phyloP scores from a whole-genome alignment of 2,797 vertebrate genomes.

The Lutjanus campechanus region DNA sequence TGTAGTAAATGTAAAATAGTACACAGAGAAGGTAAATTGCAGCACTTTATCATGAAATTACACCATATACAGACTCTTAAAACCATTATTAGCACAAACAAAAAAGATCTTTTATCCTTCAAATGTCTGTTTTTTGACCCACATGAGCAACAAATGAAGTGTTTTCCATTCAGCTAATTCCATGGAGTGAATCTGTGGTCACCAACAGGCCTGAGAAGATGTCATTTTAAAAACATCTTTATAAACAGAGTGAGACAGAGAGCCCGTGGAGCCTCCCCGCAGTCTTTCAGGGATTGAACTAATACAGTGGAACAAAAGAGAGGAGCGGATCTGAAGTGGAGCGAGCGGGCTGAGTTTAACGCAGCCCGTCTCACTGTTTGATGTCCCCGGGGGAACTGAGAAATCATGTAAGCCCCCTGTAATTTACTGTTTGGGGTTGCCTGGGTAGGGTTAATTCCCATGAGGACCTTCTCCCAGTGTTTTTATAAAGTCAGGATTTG shows the following conservation, averaged over 20 bases:
- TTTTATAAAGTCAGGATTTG: constrained; percentile 79
- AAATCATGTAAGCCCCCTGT: constrained; percentile 77
- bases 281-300: constrained; percentile 44
- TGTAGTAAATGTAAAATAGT: neutral
- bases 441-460: constrained; percentile 78
- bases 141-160: neutral
- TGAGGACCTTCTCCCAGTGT: constrained; percentile 67
- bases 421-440: constrained; percentile 78
- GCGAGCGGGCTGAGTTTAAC: constrained; percentile 51
- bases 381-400: constrained; percentile 72
- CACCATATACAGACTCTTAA: neutral
- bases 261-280: constrained; percentile 46
- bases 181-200: neutral
- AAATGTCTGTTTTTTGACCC: neutral
- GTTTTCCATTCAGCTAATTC: rapidly evolving
- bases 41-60: neutral
- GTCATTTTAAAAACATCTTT: neutral
- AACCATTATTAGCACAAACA: neutral
- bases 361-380: constrained; percentile 61
- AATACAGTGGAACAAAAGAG: constrained; percentile 72
- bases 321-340: constrained; percentile 64
- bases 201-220: neutral
- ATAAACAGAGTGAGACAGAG: neutral
- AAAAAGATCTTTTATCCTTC: neutral
- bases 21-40: neutral